Conservation (phyloP, 2,797 vertebrate genomes). For the Oryzias sinensis region DNA sequence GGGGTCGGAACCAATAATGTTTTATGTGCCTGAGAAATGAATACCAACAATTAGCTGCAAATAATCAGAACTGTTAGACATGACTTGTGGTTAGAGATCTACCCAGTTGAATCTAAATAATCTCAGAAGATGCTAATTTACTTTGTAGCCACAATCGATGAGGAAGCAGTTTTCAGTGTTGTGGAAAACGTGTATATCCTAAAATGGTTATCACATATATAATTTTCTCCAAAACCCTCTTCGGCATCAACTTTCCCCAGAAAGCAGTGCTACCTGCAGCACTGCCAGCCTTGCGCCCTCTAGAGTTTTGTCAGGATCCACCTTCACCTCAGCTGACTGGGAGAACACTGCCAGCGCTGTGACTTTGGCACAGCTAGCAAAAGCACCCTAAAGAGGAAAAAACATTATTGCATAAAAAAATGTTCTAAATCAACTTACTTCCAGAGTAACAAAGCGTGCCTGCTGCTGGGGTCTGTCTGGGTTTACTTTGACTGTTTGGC, state of each 20-base stretch:
- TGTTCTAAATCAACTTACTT: constrained; percentile 79
- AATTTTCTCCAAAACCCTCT: background rate
- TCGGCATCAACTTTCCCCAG: background rate
- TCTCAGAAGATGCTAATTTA: background rate
- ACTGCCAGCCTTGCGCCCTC: constrained; percentile 86
- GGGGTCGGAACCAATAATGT: constrained; percentile 92
- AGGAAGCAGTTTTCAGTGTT: no score
- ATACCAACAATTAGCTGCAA: background rate
- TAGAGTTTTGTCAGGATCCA: constrained; percentile 95
- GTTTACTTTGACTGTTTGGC: constrained; percentile 87
- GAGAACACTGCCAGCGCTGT: constrained; percentile 79
- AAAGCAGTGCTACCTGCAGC: constrained; percentile 83
- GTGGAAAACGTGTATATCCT: no score
- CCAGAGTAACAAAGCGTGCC: constrained; percentile 80
- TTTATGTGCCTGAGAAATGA: constrained; percentile 82
- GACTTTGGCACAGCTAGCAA: constrained; percentile 76
- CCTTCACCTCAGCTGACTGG: constrained; percentile 83
- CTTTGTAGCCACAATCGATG: constrained; percentile 3
- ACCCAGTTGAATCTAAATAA: background rate
- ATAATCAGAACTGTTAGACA: background rate
- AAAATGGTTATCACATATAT: no score
- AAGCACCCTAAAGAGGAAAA: constrained; percentile 79
- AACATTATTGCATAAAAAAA: constrained; percentile 4
- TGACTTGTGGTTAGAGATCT: background rate
- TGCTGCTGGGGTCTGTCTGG: constrained; percentile 88